These are phyloP conservation scores for Ruditapes philippinarum DNA, from an alignment of 1,140 invertebrate genomes.

Conservation along the genomic window DNA sequence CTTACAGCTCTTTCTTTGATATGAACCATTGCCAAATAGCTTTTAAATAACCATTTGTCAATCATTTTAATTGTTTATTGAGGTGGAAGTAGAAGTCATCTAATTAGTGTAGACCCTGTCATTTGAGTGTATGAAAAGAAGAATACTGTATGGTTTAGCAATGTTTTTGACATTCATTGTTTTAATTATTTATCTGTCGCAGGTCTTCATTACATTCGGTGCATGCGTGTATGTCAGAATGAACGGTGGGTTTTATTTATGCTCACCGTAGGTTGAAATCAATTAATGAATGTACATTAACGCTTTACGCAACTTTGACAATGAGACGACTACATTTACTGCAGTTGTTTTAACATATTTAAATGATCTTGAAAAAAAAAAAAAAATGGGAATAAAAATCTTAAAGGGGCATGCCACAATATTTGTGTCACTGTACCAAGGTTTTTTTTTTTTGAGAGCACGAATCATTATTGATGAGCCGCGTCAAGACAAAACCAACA, in stretches of 20 bases:
- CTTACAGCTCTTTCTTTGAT: neutral
- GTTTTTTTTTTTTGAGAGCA: neutral
- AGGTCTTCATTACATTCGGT: neutral
- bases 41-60: slow-evolving; percentile 31
- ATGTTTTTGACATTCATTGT: slow-evolving; percentile 15
- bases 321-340: neutral
- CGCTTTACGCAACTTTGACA: no score
- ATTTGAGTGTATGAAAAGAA: neutral
- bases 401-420: no score
- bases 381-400: no score
- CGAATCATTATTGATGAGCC: no score
- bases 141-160: neutral
- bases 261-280: neutral
- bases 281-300: neutral
- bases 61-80: slow-evolving; percentile 10
- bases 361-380: no score
- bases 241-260: neutral
- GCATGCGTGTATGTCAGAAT: neutral
- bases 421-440: neutral
- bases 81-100: neutral
- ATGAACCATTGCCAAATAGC: slow-evolving; percentile 4
- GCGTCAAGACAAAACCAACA: no score
- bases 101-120: slow-evolving; percentile 7
- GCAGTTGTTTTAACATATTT: no score
- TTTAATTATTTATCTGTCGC: slow-evolving; percentile 12